These are phyloP conservation scores for Glomeris maerens DNA, from an alignment of 1,140 invertebrate species.

Conservation along the genomic window DNA sequence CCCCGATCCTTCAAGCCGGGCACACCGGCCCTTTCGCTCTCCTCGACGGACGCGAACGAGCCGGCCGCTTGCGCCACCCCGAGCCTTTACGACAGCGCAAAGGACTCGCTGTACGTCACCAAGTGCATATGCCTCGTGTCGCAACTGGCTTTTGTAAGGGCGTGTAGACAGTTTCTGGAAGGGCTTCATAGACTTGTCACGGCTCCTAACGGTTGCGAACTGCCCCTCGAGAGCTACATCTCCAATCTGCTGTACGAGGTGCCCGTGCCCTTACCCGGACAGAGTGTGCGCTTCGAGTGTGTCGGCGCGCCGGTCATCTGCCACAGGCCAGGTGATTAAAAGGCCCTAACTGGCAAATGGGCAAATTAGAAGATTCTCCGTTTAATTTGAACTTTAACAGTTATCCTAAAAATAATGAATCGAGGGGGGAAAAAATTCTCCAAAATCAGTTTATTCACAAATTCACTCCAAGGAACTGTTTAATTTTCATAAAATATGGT, in stretches of 20 bases:
- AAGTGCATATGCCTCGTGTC: constrained; percentile 88
- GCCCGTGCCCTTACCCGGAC: constrained; percentile 68
- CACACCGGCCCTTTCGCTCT: constrained; percentile 34
- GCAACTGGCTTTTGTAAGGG: constrained; percentile 74
- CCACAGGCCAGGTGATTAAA: constrained; percentile 33
- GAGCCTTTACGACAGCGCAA: constrained; percentile 74
- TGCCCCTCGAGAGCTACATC: constrained; percentile 77
- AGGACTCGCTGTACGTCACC: constrained; percentile 84
- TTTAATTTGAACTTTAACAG: no score
- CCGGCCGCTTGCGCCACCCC: constrained; percentile 44
- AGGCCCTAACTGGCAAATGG: background rate
- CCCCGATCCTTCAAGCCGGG: constrained; percentile 76
- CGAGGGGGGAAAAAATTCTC: no score
- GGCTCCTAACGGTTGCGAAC: constrained; percentile 14
- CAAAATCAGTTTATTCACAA: no score
- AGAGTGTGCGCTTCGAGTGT: constrained; percentile 63
- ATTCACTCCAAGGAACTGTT: no score
- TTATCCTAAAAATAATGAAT: no score
- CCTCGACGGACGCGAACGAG: constrained; percentile 39
- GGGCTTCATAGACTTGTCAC: constrained; percentile 62
- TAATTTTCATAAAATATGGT: no score
- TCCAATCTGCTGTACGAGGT: constrained; percentile 92
- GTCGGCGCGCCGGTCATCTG: constrained; percentile 30
- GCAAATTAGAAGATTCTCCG: background rate
- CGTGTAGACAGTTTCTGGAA: constrained; percentile 66